A percentile compares a stretch with the other conserved stretches of the same genome.
phyloP scores from a whole-genome alignment of 2,797 vertebrate species.

The Crenuchus spilurus region DNA sequence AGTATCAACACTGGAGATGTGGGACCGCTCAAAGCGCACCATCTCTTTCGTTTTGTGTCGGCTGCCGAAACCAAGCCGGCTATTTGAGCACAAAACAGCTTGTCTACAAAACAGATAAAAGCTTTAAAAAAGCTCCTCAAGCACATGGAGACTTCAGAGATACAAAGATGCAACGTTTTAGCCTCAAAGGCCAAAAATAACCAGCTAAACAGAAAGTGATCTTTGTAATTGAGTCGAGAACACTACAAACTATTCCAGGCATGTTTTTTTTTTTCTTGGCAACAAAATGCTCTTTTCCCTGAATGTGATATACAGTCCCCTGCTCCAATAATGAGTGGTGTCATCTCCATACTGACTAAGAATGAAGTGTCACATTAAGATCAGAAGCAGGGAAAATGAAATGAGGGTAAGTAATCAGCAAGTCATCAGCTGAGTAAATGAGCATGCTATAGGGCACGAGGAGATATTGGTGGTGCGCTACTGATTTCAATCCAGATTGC shows the following conservation, averaged over 20 bases:
- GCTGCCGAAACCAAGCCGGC: constrained; percentile 14
- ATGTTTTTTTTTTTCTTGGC: neutral
- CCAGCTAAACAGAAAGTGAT: neutral
- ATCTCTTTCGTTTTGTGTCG: constrained; percentile 24
- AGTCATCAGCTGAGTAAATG: constrained; percentile 48
- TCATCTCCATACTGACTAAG: constrained; percentile 22
- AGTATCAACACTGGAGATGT: constrained; percentile 43
- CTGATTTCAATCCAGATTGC: constrained; percentile 44
- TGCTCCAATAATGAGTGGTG: constrained; percentile 6
- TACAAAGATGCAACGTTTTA: neutral
- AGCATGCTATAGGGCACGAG: constrained; percentile 23
- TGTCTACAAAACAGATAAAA: neutral
- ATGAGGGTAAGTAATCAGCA: constrained; percentile 49
- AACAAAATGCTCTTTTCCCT: neutral
- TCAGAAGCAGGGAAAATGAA: constrained; percentile 29
- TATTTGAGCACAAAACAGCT: constrained; percentile 11
- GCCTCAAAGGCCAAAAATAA: neutral
- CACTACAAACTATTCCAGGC: neutral
- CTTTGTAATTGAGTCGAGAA: neutral
- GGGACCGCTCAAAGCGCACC: neutral
- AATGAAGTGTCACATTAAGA: constrained; percentile 36
- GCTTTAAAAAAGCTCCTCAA: neutral
- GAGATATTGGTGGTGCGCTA: constrained; percentile 14
- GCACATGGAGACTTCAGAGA: neutral
- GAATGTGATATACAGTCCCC: neutral